phyloP scores from a whole-genome alignment of 2,797 vertebrate species.

The Aselliscus stoliczkanus region DNA sequence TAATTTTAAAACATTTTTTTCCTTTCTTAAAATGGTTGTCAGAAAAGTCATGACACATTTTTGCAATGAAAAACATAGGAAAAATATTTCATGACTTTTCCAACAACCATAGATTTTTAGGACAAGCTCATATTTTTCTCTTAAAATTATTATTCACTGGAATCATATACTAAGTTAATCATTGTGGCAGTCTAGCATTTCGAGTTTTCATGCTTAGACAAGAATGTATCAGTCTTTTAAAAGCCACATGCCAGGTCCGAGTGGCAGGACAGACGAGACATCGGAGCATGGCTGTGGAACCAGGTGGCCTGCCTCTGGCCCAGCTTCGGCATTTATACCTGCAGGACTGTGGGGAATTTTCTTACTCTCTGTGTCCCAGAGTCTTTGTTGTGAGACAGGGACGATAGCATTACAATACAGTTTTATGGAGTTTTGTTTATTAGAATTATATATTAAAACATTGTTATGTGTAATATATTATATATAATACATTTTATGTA shows the following conservation, averaged over 20 bases:
- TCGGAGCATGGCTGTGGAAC: neutral
- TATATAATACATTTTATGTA: neutral
- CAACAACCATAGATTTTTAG: too few species aligned
- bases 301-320: neutral
- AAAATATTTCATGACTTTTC: too few species aligned
- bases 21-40: too few species aligned
- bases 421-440: neutral
- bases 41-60: too few species aligned
- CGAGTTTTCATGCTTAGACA: neutral
- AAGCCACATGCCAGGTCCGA: neutral
- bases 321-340: neutral
- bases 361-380: neutral
- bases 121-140: neutral
- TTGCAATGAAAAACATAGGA: too few species aligned
- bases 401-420: neutral
- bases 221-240: neutral
- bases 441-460: neutral
- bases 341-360: neutral
- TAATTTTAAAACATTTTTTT: too few species aligned
- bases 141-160: neutral
- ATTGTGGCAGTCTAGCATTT: neutral
- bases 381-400: neutral
- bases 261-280: neutral
- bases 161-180: neutral
- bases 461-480: neutral